Conservation (phyloP, 2,888 invertebrate species). For the Holacanthella duospinosa region DNA sequence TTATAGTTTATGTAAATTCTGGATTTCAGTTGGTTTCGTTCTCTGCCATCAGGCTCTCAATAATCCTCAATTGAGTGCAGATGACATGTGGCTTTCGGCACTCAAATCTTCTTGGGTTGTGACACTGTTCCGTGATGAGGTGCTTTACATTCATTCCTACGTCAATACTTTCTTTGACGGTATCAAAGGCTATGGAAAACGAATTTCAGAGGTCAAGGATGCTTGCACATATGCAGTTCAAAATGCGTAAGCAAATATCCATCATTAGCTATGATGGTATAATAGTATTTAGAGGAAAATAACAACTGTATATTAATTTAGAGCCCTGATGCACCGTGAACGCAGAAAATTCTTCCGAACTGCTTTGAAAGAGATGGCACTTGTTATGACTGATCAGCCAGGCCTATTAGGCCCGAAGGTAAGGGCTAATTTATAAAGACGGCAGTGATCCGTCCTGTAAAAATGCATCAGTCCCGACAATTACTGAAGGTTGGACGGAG, state of each 20-base stretch:
- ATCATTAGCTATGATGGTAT: not conserved
- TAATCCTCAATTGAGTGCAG: constrained; percentile 43
- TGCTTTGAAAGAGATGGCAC: constrained; percentile 84
- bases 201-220: constrained; percentile 91
- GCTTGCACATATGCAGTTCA: constrained; percentile 80
- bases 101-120: constrained; percentile 89
- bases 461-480: too few species aligned
- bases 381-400: constrained; percentile 95
- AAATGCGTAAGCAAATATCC: constrained; percentile 52
- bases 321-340: constrained; percentile 81
- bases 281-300: constrained; percentile 22
- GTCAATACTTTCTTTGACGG: constrained; percentile 87
- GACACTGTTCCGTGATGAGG: constrained; percentile 92
- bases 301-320: too few species aligned
- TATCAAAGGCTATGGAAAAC: constrained; percentile 85
- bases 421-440: constrained; percentile 7
- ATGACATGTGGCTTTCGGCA: constrained; percentile 73
- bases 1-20: not conserved
- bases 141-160: constrained; percentile 87
- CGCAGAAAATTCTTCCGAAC: constrained; percentile 90
- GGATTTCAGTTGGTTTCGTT: constrained; percentile 62
- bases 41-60: constrained; percentile 80
- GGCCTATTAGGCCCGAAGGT: constrained; percentile 90
- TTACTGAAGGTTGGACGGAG: too few species aligned
- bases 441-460: too few species aligned